phyloP scores from a whole-genome alignment of 2,113 vertebrate species.

The Smithornis capensis region DNA sequence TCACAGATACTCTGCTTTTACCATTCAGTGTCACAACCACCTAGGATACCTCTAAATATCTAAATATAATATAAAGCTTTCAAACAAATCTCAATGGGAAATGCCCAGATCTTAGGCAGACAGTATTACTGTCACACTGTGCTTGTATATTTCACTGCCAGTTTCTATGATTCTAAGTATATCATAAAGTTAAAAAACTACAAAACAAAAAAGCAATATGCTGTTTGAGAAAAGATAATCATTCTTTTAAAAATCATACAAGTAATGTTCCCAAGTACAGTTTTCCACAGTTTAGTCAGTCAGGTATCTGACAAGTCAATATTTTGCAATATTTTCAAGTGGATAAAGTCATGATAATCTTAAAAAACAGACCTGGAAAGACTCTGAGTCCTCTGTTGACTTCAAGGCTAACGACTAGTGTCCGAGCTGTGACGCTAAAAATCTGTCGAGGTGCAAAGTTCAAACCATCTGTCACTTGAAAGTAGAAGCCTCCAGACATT shows the following conservation, averaged over 20 bases:
- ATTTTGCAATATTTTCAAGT: neutral
- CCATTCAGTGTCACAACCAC: neutral
- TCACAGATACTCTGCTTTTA: neutral
- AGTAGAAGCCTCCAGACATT: slow-evolving; percentile 88
- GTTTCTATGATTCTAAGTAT: neutral
- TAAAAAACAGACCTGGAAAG: slow-evolving; percentile 84
- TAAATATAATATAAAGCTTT: neutral
- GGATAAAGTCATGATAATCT: neutral
- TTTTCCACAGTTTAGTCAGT: neutral
- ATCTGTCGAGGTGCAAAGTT: slow-evolving; percentile 86
- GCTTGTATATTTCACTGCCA: neutral
- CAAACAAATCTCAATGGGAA: neutral
- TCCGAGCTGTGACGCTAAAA: slow-evolving; percentile 85
- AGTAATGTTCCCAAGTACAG: neutral
- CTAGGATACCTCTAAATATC: neutral
- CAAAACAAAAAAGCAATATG: neutral
- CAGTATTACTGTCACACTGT: neutral
- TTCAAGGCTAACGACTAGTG: slow-evolving; percentile 79
- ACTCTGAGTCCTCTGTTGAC: slow-evolving; percentile 79
- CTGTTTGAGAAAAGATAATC: neutral
- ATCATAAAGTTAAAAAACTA: neutral
- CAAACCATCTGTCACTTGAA: slow-evolving; percentile 90
- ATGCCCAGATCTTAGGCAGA: neutral
- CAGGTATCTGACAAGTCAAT: neutral
- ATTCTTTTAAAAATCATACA: neutral